Evolutionary conservation across 2,113 vertebrate genomes (phyloP).

Genomic region (Nicator chloris): DNA sequence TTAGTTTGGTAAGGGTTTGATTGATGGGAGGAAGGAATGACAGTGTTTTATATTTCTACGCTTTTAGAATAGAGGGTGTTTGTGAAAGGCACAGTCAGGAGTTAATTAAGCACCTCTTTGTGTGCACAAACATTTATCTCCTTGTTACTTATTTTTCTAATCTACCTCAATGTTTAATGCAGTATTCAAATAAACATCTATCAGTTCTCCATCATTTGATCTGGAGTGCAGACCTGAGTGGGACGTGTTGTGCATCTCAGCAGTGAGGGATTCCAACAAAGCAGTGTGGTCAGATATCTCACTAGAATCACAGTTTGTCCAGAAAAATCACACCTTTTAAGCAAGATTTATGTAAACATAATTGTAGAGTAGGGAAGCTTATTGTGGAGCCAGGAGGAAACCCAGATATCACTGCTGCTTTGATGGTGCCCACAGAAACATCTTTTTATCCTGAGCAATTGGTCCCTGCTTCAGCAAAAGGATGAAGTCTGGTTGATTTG

Average conservation of each 20-base stretch:
- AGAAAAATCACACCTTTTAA: neutral
- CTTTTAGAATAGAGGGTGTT: neutral
- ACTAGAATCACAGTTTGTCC: neutral
- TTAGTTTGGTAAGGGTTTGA: neutral
- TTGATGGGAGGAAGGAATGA: neutral
- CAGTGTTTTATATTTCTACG: neutral
- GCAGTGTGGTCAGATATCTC: neutral
- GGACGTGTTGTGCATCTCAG: neutral
- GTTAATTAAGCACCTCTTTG: neutral
- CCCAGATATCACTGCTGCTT: neutral
- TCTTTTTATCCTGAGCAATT: neutral
- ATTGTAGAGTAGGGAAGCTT: neutral
- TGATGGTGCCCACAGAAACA: neutral
- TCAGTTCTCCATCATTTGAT: neutral
- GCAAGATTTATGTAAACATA: neutral
- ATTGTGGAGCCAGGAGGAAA: neutral
- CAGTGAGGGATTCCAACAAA: neutral
- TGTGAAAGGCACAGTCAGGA: neutral
- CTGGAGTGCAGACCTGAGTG: neutral
- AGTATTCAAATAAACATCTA: neutral
- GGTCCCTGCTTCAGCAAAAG: neutral
- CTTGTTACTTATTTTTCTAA: neutral
- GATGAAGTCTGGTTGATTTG: neutral
- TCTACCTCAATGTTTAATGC: neutral
- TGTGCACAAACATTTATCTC: neutral